A percentile compares a stretch with the other conserved stretches of the same genome.
Evolutionary conservation across 2,888 invertebrate species (phyloP).

Genomic region (Agapostemon virescens): DNA sequence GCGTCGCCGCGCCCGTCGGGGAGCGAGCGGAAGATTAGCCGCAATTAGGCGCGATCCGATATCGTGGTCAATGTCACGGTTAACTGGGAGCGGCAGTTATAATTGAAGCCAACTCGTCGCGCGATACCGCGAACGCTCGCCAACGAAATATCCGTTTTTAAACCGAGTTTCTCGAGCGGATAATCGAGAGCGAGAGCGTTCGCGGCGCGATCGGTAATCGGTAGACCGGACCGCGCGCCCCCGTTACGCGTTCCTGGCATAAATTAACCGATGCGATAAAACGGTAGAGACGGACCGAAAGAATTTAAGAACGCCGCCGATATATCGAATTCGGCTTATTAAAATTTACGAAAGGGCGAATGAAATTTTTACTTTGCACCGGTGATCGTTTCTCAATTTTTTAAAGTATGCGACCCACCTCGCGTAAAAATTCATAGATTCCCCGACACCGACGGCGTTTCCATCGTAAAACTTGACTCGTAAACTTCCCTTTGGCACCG

Average conservation of each 20-base stretch:
- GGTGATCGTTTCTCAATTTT: not conserved
- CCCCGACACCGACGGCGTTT: no score
- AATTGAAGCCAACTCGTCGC: conserved; percentile 54
- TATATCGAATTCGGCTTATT: no score
- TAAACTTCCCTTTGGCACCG: no score
- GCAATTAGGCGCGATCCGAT: conserved; percentile 75
- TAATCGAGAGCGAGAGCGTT: not conserved
- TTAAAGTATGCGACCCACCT: not conserved
- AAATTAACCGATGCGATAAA: no score
- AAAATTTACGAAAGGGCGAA: no score
- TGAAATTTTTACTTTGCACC: no score
- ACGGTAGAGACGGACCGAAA: no score
- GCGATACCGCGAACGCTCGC: not conserved
- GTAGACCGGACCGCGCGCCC: no score
- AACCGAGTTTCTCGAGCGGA: not conserved
- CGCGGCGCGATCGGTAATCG: not conserved
- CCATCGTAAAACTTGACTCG: no score
- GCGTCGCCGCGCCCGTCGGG: not conserved
- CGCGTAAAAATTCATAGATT: no score
- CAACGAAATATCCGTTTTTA: not conserved
- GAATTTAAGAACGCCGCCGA: no score
- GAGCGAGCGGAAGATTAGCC: conserved; percentile 27
- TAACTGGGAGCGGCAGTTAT: conserved; percentile 55
- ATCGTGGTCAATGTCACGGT: conserved; percentile 77
- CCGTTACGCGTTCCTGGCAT: no score